Evolutionary conservation across 2,113 vertebrate species (phyloP).

Genomic region (Tympanuchus pallidicinctus): DNA sequence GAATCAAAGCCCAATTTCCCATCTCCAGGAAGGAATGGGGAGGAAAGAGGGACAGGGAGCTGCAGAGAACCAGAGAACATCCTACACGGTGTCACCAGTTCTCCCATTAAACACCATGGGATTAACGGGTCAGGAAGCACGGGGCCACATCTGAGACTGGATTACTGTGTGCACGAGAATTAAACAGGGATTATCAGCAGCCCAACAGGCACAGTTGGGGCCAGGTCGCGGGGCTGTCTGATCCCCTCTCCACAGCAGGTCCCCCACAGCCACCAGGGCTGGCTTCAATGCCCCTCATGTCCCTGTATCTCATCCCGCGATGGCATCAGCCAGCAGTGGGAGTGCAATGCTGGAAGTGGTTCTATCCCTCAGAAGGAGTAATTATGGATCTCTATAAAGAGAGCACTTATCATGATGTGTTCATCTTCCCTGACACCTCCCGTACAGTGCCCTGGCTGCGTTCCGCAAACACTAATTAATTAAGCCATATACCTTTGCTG

Average conservation of each 20-base stretch:
- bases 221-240: not conserved
- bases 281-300: not conserved
- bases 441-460: not conserved
- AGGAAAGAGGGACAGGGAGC: not conserved
- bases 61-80: not conserved
- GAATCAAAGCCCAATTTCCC: not conserved
- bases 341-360: not conserved
- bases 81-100: not conserved
- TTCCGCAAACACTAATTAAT: constrained; percentile 61
- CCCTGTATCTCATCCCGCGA: not conserved
- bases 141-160: constrained; percentile 14
- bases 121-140: constrained; percentile 59
- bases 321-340: not conserved
- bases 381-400: not conserved
- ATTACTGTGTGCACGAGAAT: constrained; percentile 56
- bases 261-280: not conserved
- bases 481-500: constrained; percentile 6
- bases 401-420: not conserved
- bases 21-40: not conserved
- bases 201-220: not conserved
- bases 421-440: constrained; percentile 39
- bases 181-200: constrained; percentile 67
- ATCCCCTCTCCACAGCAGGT: not conserved
- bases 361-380: not conserved
- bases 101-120: constrained; percentile 53